These are phyloP conservation scores for Paratilapia polleni DNA, from an alignment of 2,113 vertebrate species.

Conservation along the genomic window DNA sequence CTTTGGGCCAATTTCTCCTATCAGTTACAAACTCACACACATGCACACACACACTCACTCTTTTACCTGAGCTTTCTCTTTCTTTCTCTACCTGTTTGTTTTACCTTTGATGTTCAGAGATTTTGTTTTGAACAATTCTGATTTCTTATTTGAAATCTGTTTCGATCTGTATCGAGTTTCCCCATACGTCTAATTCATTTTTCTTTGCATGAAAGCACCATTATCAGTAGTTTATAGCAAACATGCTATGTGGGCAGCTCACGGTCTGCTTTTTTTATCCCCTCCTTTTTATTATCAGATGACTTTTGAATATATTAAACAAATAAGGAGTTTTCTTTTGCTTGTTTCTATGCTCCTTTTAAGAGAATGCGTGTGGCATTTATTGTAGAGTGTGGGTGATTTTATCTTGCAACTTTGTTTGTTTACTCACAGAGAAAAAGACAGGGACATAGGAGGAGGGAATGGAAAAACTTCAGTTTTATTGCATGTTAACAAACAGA, in stretches of 20 bases:
- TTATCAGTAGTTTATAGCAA: not conserved
- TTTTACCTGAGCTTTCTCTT: not conserved
- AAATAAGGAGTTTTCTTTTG: not conserved
- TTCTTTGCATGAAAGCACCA: not conserved
- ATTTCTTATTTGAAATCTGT: no score
- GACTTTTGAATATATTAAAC: not conserved
- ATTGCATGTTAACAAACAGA: conserved; percentile 55
- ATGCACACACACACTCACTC: not conserved
- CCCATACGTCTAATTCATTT: no score
- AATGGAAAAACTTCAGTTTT: conserved; percentile 56
- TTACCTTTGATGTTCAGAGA: not conserved
- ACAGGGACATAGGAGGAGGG: not conserved
- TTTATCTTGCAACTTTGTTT: conserved; percentile 40
- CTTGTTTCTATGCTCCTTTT: not conserved
- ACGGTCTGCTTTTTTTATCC: not conserved
- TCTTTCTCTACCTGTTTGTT: not conserved
- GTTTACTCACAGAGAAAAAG: conserved; percentile 49
- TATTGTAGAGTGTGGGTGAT: not conserved
- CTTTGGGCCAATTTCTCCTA: conserved; percentile 61
- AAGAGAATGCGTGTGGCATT: conserved; percentile 29
- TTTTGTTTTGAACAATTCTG: not conserved
- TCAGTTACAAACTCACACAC: conserved; percentile 49
- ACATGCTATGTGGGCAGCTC: not conserved
- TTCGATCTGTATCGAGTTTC: no score
- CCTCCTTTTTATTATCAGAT: not conserved